These are phyloP conservation scores for Augochlora pura DNA, from an alignment of 1,140 invertebrate genomes.

Conservation along the genomic window DNA sequence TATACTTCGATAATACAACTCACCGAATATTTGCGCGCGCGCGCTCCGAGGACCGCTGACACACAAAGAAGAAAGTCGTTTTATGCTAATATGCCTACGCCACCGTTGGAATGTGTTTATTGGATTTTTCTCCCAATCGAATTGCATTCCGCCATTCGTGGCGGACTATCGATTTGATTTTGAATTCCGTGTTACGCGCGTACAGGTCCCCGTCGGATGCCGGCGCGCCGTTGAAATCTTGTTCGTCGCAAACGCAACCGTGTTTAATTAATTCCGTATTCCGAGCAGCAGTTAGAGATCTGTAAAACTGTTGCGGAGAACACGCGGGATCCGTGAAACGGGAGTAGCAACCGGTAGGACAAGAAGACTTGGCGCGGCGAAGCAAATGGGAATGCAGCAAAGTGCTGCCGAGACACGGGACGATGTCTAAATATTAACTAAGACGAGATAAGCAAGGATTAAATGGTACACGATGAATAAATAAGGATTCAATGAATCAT, in stretches of 20 bases:
- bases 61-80: slow-evolving; percentile 55
- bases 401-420: too few species aligned
- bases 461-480: too few species aligned
- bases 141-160: slow-evolving; percentile 73
- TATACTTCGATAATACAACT: slow-evolving; percentile 1
- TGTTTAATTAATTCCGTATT: slow-evolving; percentile 21
- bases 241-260: neutral
- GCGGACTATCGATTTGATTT: slow-evolving; percentile 70
- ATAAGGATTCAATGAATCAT: too few species aligned
- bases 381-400: too few species aligned
- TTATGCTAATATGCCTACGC: slow-evolving; percentile 60
- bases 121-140: slow-evolving; percentile 75
- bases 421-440: too few species aligned
- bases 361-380: too few species aligned
- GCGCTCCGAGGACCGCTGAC: slow-evolving; percentile 9
- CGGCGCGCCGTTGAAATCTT: slow-evolving; percentile 21
- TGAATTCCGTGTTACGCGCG: slow-evolving; percentile 66
- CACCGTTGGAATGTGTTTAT: slow-evolving; percentile 74
- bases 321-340: too few species aligned
- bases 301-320: too few species aligned
- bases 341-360: too few species aligned
- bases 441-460: too few species aligned
- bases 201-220: slow-evolving; percentile 64
- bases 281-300: too few species aligned
- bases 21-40: slow-evolving; percentile 17